phyloP scores from a whole-genome alignment of 2,797 vertebrate genomes.

The Bucorvus abyssinicus region DNA sequence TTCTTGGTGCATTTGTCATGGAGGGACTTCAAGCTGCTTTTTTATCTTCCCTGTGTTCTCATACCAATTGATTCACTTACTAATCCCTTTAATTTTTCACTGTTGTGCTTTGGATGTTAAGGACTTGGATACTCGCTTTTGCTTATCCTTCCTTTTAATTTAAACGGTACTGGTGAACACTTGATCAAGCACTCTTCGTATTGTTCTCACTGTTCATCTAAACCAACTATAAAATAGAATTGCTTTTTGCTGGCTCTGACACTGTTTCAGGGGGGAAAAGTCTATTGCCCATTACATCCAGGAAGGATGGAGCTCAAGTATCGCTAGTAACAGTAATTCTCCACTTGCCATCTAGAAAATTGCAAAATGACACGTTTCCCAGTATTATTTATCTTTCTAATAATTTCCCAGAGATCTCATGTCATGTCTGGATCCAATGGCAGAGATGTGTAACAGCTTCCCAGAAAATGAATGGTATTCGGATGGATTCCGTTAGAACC shows the following conservation, averaged over 20 bases:
- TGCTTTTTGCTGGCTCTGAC: neutral
- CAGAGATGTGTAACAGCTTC: neutral
- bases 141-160: neutral
- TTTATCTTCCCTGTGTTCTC: neutral
- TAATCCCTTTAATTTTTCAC: neutral
- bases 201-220: neutral
- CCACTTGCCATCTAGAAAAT: constrained; percentile 4
- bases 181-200: neutral
- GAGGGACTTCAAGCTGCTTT: neutral
- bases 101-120: neutral
- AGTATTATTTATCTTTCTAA: neutral
- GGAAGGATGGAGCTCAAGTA: neutral
- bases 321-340: neutral
- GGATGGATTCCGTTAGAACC: neutral
- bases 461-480: neutral
- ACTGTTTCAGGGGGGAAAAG: neutral
- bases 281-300: neutral
- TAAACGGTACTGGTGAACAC: neutral
- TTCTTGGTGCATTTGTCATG: neutral
- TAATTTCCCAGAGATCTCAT: neutral
- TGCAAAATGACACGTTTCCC: neutral
- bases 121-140: neutral
- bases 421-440: neutral
- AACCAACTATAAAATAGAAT: neutral
- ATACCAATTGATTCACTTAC: neutral